phyloP scores from a whole-genome alignment of 2,797 vertebrate species.

The Rhincodon typus region DNA sequence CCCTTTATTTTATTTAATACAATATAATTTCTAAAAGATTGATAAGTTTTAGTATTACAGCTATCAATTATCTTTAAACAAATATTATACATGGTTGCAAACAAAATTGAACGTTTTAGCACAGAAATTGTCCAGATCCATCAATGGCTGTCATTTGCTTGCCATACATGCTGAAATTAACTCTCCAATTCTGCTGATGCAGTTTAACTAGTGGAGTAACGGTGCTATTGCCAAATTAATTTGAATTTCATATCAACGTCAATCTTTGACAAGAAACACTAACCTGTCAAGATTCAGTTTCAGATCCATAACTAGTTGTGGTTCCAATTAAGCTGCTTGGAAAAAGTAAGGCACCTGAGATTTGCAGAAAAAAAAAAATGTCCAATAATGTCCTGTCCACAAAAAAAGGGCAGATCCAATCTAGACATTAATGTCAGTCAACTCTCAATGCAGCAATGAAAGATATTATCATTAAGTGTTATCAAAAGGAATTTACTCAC shows the following conservation, averaged over 20 bases:
- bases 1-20: not conserved
- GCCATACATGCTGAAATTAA: not conserved
- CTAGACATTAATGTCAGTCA: too few relatives aligned
- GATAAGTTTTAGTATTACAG: not conserved
- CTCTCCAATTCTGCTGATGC: not conserved
- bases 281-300: not conserved
- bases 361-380: not conserved
- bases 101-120: not conserved
- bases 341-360: not conserved
- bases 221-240: not conserved
- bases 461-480: not conserved
- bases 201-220: not conserved
- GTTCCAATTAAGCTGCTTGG: not conserved
- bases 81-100: not conserved
- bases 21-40: not conserved
- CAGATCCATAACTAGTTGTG: not conserved
- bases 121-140: not conserved
- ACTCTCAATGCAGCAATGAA: not conserved
- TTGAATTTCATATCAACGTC: not conserved
- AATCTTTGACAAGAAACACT: too few relatives aligned
- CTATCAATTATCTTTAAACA: not conserved
- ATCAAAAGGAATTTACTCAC: not conserved
- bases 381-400: not conserved
- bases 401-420: too few relatives aligned
- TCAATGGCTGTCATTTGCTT: not conserved